Evolutionary conservation across 2,888 invertebrate species (phyloP).

Genomic region (Polia nebulosa): DNA sequence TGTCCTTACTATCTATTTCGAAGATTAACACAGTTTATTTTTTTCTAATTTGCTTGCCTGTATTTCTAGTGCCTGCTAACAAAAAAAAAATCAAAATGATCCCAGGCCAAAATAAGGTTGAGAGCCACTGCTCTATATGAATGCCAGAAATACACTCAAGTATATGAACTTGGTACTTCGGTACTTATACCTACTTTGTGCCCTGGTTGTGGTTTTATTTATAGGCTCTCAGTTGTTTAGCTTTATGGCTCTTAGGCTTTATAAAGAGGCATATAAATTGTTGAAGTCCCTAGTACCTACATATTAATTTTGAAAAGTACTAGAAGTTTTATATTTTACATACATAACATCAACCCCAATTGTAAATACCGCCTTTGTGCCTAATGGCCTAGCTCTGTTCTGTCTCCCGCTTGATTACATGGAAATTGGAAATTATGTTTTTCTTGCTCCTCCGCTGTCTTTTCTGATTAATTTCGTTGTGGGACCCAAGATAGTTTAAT

Average conservation of each 20-base stretch:
- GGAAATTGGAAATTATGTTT: too few species aligned
- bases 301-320: not conserved
- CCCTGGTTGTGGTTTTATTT: conserved; percentile 44
- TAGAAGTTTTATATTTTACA: not conserved
- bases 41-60: too few species aligned
- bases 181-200: conserved; percentile 32
- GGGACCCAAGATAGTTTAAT: too few species aligned
- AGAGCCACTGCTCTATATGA: conserved; percentile 62
- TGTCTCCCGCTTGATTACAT: too few species aligned
- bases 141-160: conserved; percentile 60
- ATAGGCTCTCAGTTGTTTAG: conserved; percentile 23
- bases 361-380: too few species aligned
- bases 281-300: not conserved
- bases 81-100: not conserved
- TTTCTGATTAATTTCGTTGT: too few species aligned
- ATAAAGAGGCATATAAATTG: conserved; percentile 4
- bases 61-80: not conserved
- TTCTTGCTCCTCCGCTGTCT: too few species aligned
- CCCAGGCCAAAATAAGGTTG: not conserved
- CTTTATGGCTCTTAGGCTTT: conserved; percentile 26
- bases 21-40: too few species aligned
- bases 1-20: too few species aligned
- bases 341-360: too few species aligned
- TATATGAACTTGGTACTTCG: conserved; percentile 52
- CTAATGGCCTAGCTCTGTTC: too few species aligned